Conservation (phyloP, 1,140 invertebrate species). For the Teleopsis dalmanni region DNA sequence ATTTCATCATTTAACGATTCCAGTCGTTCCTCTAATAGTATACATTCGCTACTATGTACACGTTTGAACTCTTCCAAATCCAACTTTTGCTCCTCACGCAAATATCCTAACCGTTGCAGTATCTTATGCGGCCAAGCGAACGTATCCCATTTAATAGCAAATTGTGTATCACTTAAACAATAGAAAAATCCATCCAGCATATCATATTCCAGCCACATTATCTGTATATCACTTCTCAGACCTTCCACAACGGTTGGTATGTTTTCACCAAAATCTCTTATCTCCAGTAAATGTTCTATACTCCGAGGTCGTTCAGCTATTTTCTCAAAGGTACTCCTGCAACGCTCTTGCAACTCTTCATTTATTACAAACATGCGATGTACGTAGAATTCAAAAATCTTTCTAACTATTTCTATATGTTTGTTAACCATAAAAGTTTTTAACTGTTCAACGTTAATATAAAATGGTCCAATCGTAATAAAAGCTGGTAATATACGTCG, state of each 20-base stretch:
- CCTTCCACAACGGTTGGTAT: conserved; percentile 33
- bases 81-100: conserved; percentile 35
- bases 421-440: conserved; percentile 35
- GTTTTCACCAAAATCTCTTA: conserved; percentile 21
- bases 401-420: conserved; percentile 26
- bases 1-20: conserved; percentile 38
- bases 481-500: conserved; percentile 25
- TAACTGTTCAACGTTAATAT: conserved; percentile 30
- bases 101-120: conserved; percentile 21
- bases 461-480: conserved; percentile 36
- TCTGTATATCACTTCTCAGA: conserved; percentile 28
- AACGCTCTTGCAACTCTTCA: conserved; percentile 23
- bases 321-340: conserved; percentile 19
- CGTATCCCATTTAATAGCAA: conserved; percentile 38
- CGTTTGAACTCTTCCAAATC: conserved; percentile 39
- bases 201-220: conserved; percentile 41
- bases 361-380: conserved; percentile 38
- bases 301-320: conserved; percentile 27
- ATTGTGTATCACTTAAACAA: conserved; percentile 34
- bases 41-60: conserved; percentile 28
- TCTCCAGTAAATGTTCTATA: conserved; percentile 36
- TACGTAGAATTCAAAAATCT: conserved; percentile 36
- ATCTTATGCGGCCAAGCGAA: conserved; percentile 40
- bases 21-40: conserved; percentile 33
- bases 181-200: conserved; percentile 39